Conservation (phyloP, 2,797 vertebrate species). For the Podargus strigoides region DNA sequence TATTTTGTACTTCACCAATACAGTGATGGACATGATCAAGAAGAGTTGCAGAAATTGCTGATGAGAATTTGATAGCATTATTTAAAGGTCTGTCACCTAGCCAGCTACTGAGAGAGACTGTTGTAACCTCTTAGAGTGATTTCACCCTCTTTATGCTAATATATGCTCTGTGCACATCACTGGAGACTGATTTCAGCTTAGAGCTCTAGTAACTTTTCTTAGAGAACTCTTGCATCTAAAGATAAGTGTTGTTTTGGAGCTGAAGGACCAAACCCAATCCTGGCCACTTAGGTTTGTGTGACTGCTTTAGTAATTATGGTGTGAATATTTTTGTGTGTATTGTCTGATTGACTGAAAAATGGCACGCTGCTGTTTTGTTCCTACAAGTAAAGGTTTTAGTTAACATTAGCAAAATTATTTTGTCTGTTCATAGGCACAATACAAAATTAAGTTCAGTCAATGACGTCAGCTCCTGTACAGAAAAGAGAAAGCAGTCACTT, state of each 20-base stretch:
- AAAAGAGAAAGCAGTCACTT: neutral
- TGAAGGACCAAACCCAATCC: neutral
- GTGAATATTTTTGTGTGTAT: neutral
- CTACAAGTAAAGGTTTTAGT: neutral
- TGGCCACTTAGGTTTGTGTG: neutral
- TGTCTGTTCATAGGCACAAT: neutral
- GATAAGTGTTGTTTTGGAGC: neutral
- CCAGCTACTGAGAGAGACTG: neutral
- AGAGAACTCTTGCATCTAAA: neutral
- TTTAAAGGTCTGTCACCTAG: neutral
- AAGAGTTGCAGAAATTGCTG: neutral
- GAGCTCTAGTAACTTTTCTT: neutral
- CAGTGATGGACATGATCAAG: neutral
- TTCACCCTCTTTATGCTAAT: neutral
- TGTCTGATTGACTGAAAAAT: neutral
- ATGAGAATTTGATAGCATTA: neutral
- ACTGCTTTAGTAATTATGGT: neutral
- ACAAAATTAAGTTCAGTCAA: neutral
- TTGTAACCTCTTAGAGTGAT: neutral
- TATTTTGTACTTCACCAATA: neutral
- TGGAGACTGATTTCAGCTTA: neutral
- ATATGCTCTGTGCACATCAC: neutral
- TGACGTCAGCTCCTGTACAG: neutral
- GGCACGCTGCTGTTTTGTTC: neutral
- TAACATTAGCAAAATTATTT: neutral